Conservation (phyloP, 2,888 invertebrate species). For the Luperina nickerlii region DNA sequence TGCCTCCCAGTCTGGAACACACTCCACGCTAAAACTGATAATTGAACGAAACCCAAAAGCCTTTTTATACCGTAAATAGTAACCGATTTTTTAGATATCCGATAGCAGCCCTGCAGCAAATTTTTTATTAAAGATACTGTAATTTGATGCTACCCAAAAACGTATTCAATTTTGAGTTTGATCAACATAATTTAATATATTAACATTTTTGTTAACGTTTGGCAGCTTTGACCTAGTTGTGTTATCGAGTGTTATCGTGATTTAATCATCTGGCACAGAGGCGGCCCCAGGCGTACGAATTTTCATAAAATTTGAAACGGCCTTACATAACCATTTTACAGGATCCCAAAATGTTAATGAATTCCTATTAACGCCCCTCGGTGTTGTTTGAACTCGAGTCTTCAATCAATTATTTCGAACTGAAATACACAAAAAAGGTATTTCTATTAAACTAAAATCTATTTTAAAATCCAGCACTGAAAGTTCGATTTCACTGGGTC, state of each 20-base stretch:
- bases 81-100: conserved; percentile 15
- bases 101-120: conserved; percentile 17
- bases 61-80: conserved; percentile 12
- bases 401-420: conserved; percentile 26
- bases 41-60: conserved; percentile 20
- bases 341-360: conserved; percentile 25
- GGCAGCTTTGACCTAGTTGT: conserved; percentile 49
- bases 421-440: background rate
- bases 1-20: conserved; percentile 36
- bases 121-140: conserved; percentile 45
- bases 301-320: conserved; percentile 28
- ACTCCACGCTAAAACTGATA: conserved; percentile 28
- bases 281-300: conserved; percentile 1
- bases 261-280: conserved; percentile 46
- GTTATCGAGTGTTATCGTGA: conserved; percentile 47
- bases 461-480: conserved; percentile 17
- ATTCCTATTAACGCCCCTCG: conserved; percentile 13
- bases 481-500: conserved; percentile 39
- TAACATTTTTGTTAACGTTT: conserved; percentile 50
- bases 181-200: conserved; percentile 49
- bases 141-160: conserved; percentile 47
- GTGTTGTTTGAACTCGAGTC: conserved; percentile 26
- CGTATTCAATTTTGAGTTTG: conserved; percentile 52
- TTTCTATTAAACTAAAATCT: conserved; percentile 37
- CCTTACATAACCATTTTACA: conserved; percentile 4